Evolutionary conservation across 2,888 invertebrate species (phyloP).

Genomic region (Graphium colonna): DNA sequence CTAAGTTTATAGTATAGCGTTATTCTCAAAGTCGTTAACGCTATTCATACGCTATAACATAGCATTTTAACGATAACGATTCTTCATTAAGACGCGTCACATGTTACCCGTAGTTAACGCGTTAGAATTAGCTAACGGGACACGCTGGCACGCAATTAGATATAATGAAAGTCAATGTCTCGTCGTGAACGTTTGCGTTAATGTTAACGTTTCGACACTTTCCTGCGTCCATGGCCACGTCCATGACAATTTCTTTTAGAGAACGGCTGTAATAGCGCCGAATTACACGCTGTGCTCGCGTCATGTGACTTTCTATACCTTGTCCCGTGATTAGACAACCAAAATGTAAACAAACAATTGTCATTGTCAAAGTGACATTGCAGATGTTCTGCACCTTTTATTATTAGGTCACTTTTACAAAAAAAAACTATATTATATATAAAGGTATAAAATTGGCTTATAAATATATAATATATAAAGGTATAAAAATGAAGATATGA

Average conservation of each 20-base stretch:
- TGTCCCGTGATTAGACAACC: too few species aligned
- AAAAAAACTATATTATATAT: too few species aligned
- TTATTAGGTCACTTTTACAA: too few species aligned
- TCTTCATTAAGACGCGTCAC: not conserved
- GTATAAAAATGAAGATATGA: too few species aligned
- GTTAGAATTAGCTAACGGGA: constrained; percentile 1
- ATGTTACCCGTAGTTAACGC: not conserved
- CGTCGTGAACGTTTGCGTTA: constrained; percentile 22
- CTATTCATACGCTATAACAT: not conserved
- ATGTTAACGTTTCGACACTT: too few species aligned
- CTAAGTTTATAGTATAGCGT: too few species aligned
- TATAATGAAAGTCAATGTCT: constrained; percentile 23
- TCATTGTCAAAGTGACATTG: too few species aligned
- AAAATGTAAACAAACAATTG: too few species aligned
- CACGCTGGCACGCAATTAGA: constrained; percentile 21
- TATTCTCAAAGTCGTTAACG: too few species aligned
- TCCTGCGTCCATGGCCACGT: constrained; percentile 24
- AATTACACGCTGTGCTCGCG: constrained; percentile 52
- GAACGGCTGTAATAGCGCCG: constrained; percentile 38
- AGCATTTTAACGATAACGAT: not conserved
- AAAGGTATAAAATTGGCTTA: too few species aligned
- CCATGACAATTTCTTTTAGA: constrained; percentile 32
- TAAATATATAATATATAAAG: too few species aligned
- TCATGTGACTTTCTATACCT: constrained; percentile 40
- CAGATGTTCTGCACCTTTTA: too few species aligned